Evolutionary conservation across 1,140 invertebrate species (phyloP), one percentile per base, ranked within the genome.

Genomic region (Phymorhynchus buccinoides): DNA sequence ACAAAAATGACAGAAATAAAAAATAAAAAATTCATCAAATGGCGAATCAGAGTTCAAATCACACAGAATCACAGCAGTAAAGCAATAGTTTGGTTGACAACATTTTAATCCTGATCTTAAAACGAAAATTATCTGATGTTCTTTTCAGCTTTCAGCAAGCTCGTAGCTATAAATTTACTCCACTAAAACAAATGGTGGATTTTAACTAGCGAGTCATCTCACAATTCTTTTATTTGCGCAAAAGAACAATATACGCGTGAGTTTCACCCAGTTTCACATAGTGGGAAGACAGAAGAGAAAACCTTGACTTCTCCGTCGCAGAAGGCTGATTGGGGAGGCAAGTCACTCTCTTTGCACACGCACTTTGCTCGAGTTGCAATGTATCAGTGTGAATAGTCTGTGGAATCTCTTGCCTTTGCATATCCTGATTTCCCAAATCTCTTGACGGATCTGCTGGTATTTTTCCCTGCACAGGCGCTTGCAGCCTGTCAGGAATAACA

Each of bases 201-300:
- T n/a, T n/a, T 6, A 27, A 44, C 32, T 1, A 81, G 48, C 39
- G 27, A 18, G 16, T 81, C 48, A 48, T 27, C n/a, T 4, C 39
- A 44, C 41, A n/a, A 16, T 27, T 6, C 30, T n/a, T 32, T 71
- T 37, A 12, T 52, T 86, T 88, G 14, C 52, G 39, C 1, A 86
- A 37, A n/a, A 88, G 85, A 27, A 87, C 44, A 77, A 87, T 86
- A 56, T 73, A 81, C 39, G 84, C 86, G 79, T 87, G 86, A 39
- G 88, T 87, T 80, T 88, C 88, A 62, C 88, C 88, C 35, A 88
- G 83, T 71, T 88, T 88, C 22, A 88, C 37, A 73, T 87, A 86
- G 39, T 88, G 86, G 16, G 52, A 79, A 48, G 68, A 66, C 35
- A 83, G 6, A 32, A 81, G 68, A 22, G 37, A 84, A 35, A 84